Conservation (phyloP, 2,113 vertebrate genomes). For the Anas platyrhynchos region DNA sequence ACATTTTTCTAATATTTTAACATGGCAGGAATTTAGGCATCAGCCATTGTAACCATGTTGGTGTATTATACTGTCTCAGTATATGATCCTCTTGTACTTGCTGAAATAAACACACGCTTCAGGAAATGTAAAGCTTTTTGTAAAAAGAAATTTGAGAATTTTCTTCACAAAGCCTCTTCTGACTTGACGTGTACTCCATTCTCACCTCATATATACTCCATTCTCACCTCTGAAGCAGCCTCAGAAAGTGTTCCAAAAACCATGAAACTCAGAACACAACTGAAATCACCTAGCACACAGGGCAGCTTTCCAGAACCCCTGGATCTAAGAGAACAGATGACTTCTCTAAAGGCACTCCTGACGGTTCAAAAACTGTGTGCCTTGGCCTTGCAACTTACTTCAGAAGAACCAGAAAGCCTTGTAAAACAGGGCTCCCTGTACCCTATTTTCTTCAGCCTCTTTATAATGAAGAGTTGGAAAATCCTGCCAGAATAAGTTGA, state of each 20-base stretch:
- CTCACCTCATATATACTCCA: background rate
- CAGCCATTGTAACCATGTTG: background rate
- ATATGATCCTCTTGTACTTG: background rate
- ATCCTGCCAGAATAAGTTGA: background rate
- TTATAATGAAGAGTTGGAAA: background rate
- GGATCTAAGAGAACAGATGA: background rate
- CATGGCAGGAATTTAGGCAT: background rate
- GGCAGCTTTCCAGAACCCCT: background rate
- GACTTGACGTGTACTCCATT: background rate
- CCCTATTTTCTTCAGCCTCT: background rate
- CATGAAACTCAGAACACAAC: background rate
- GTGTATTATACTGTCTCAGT: background rate
- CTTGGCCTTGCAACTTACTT: background rate
- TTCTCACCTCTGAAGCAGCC: background rate
- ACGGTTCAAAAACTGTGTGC: background rate
- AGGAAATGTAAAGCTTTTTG: background rate
- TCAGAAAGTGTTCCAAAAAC: background rate
- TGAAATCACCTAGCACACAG: fast-evolving
- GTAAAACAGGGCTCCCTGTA: background rate
- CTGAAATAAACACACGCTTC: background rate
- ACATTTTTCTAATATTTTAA: background rate
- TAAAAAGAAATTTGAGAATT: background rate
- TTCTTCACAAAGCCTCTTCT: background rate
- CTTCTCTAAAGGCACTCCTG: background rate
- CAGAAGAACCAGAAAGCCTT: background rate